Percentiles rank a stretch among this genome's conserved stretches.
These are phyloP conservation scores for Theonella swinhoei DNA, from an alignment of 37 sponge, comb jelly and placozoan species.

Conservation along the genomic window DNA sequence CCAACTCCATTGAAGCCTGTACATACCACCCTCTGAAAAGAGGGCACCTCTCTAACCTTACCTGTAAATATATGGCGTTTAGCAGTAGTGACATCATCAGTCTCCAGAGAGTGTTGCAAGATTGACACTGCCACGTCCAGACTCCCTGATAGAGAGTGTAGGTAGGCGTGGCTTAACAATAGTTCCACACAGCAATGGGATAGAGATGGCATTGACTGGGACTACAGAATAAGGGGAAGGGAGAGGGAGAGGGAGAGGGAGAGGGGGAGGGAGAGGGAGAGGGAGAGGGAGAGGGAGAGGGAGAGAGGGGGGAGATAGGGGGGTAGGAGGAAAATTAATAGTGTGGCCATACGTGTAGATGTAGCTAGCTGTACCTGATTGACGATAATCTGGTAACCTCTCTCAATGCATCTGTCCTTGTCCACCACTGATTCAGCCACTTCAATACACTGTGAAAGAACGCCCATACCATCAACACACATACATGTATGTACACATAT, in stretches of 20 bases:
- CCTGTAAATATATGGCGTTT: too few species aligned
- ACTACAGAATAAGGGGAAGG: slow-evolving; percentile 8
- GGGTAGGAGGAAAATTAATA: neutral
- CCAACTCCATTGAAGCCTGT: too few species aligned
- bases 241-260: neutral
- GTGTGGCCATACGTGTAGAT: too few species aligned
- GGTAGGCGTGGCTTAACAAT: neutral
- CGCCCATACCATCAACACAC: too few species aligned
- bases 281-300: neutral
- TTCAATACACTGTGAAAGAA: neutral
- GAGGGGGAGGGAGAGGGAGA: neutral
- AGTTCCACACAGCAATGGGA: neutral
- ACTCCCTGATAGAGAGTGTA: neutral
- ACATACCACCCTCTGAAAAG: too few species aligned
- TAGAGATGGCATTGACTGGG: neutral
- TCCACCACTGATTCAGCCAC: neutral
- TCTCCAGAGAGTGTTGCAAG: neutral
- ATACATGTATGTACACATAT: too few species aligned
- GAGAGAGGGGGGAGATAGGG: neutral
- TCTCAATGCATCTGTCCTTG: neutral
- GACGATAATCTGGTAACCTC: neutral
- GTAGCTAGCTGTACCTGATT: slow-evolving; percentile 9
- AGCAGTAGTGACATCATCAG: too few species aligned
- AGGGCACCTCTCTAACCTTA: too few species aligned
- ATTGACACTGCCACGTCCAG: neutral